Evolutionary conservation across 2,888 invertebrate species (phyloP).

Genomic region (Calameuta filiformis): DNA sequence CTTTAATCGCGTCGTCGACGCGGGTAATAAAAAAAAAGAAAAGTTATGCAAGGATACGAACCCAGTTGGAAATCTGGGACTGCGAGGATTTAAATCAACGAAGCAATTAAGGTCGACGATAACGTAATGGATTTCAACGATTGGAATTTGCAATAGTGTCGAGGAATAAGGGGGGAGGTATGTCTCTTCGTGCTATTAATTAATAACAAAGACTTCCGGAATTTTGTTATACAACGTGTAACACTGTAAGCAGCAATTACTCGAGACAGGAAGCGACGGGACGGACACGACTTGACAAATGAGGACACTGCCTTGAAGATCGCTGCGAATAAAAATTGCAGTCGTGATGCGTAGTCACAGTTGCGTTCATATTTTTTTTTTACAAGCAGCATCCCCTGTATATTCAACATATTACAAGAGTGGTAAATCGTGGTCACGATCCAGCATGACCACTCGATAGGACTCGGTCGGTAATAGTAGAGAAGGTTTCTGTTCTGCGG

Average conservation of each 20-base stretch:
- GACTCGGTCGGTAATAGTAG: neutral
- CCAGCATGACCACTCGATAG: neutral
- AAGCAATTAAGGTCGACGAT: neutral
- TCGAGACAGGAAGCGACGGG: neutral
- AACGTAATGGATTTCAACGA: neutral
- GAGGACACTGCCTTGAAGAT: neutral
- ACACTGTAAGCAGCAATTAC: neutral
- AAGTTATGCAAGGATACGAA: neutral
- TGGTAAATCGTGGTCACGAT: neutral
- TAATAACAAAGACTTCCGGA: neutral
- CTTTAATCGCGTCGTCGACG: neutral
- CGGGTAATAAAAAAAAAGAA: neutral
- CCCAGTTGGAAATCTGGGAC: neutral
- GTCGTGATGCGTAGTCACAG: no score
- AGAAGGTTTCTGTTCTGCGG: neutral
- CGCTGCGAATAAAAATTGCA: neutral
- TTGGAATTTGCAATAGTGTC: neutral
- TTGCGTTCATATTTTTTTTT: neutral
- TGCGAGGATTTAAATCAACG: neutral
- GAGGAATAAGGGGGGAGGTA: neutral
- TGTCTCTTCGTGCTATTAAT: neutral
- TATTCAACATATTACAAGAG: neutral
- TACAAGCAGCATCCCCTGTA: neutral
- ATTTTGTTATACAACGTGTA: neutral
- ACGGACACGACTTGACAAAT: neutral